phyloP scores from a whole-genome alignment of 2,888 invertebrate genomes.

The Conchocele bisecta region DNA sequence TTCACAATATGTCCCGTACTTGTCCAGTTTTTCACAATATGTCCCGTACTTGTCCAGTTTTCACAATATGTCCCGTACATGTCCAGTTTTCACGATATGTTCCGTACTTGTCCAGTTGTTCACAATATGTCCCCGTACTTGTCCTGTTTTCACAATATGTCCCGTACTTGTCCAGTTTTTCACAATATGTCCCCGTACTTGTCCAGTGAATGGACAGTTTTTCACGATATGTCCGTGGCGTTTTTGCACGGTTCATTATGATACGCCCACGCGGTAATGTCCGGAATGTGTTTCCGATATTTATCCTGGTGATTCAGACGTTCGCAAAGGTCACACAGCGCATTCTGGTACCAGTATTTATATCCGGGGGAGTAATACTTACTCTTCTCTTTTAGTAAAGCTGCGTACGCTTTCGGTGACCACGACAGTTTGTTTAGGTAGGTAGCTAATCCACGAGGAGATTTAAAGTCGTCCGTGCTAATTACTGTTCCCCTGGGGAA shows the following conservation, averaged over 20 bases:
- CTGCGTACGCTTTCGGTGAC: conserved; percentile 24
- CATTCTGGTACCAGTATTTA: conserved; percentile 27
- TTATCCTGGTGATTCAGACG: conserved; percentile 20
- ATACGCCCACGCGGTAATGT: conserved; percentile 15
- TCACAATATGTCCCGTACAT: too few species aligned
- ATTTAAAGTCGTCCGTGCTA: conserved; percentile 33
- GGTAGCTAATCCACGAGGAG: conserved; percentile 22
- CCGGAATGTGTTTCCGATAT: conserved; percentile 34
- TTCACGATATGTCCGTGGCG: too few species aligned
- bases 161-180: too few species aligned
- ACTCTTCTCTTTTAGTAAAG: conserved; percentile 26
- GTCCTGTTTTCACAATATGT: too few species aligned
- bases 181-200: too few species aligned
- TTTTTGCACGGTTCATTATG: conserved; percentile 4
- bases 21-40: too few species aligned
- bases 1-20: too few species aligned
- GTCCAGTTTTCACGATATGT: too few species aligned
- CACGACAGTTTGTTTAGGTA: conserved; percentile 27
- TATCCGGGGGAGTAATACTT: conserved; percentile 35
- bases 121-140: too few species aligned
- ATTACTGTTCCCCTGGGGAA: conserved; percentile 31
- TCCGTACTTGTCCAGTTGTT: too few species aligned
- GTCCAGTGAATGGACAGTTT: too few species aligned
- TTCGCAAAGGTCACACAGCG: conserved; percentile 39
- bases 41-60: too few species aligned